phyloP scores from a whole-genome alignment of 2,888 invertebrate genomes.

The Agrotis clavis region DNA sequence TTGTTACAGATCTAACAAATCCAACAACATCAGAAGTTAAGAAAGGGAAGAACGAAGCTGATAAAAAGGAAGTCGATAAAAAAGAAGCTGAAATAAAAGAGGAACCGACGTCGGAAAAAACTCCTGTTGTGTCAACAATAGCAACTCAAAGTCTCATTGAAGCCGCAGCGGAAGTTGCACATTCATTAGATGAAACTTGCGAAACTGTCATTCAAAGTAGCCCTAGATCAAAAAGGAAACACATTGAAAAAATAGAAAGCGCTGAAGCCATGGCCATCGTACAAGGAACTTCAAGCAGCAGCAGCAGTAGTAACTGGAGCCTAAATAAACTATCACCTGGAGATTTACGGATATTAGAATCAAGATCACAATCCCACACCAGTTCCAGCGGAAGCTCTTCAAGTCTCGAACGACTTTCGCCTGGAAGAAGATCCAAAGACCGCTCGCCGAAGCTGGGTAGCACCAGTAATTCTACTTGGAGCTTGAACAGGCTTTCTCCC shows the following conservation, averaged over 20 bases:
- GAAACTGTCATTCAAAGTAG: constrained; percentile 93
- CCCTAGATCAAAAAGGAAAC: constrained; percentile 89
- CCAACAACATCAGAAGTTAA: constrained; percentile 71
- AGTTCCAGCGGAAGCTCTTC: constrained; percentile 90
- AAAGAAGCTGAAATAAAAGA: constrained; percentile 57
- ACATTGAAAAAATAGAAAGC: constrained; percentile 88
- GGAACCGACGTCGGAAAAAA: constrained; percentile 73
- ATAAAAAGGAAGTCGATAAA: constrained; percentile 60
- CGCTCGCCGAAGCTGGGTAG: constrained; percentile 89
- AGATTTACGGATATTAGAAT: constrained; percentile 88
- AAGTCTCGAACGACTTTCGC: constrained; percentile 88
- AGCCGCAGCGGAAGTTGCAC: constrained; percentile 93
- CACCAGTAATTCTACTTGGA: constrained; percentile 89
- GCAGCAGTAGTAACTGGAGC: constrained; percentile 90
- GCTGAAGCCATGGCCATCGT: constrained; percentile 86
- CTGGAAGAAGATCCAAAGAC: constrained; percentile 88
- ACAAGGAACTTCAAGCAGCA: constrained; percentile 88
- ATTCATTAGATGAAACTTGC: constrained; percentile 93
- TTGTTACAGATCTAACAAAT: constrained; percentile 78
- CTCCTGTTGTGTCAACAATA: constrained; percentile 73
- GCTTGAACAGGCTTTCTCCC: constrained; percentile 87
- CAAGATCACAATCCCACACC: constrained; percentile 88
- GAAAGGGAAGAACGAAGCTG: constrained; percentile 66
- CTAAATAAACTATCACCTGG: constrained; percentile 89
- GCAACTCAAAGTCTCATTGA: constrained; percentile 90